These are phyloP conservation scores for Hydropsyche tenuis DNA, from an alignment of 1,140 invertebrate species.

Conservation along the genomic window DNA sequence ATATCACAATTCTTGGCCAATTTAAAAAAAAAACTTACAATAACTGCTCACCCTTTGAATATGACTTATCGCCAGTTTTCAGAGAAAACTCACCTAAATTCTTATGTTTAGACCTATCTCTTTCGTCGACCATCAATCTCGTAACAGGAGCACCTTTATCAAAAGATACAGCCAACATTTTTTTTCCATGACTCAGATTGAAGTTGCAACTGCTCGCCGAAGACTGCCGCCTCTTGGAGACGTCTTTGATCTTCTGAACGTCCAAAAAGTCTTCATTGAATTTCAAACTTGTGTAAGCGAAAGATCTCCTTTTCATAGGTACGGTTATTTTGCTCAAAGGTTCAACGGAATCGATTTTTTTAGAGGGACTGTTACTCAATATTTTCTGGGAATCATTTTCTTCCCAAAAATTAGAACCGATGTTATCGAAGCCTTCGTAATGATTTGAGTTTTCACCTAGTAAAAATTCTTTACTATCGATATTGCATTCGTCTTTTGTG, in stretches of 20 bases:
- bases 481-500: not conserved
- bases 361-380: not conserved
- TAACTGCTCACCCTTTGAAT: too few species aligned
- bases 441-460: not conserved
- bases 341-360: not conserved
- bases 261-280: slow-evolving; percentile 15
- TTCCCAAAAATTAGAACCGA: not conserved
- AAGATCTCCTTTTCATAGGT: not conserved
- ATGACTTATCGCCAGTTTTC: too few species aligned
- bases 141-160: slow-evolving; percentile 30
- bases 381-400: not conserved
- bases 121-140: slow-evolving; percentile 42
- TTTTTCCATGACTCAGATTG: slow-evolving; percentile 1
- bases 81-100: slow-evolving; percentile 33
- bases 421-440: not conserved
- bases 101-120: slow-evolving; percentile 39
- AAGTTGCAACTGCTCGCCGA: not conserved
- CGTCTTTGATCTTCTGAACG: not conserved
- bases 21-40: too few species aligned
- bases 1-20: too few species aligned
- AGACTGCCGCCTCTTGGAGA: not conserved
- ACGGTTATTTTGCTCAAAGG: not conserved
- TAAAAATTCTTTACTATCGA: not conserved
- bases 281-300: not conserved
- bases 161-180: slow-evolving; percentile 12